Evolutionary conservation across 2,797 vertebrate genomes (phyloP), one percentile per base, ranked within the genome.

Genomic region (Florisuga fusca): DNA sequence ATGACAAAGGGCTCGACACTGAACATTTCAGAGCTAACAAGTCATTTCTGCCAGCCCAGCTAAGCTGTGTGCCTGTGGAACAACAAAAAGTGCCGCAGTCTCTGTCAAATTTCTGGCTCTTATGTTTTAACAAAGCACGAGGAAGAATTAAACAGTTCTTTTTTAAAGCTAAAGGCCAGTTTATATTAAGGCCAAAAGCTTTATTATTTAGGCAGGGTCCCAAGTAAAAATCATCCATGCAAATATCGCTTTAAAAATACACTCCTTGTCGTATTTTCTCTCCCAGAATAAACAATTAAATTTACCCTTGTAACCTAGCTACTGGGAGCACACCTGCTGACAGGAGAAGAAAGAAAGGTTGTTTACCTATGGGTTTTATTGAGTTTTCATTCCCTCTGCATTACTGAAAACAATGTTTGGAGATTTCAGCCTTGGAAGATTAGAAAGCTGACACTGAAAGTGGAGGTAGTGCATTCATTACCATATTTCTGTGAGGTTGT

Each of bases 71-170:
- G 54, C 19, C 18, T 46, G 19, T 85, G 16, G 36, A 95, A 72
- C 84, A 92, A 55, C 57, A 83, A 77, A 77, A 87, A 62, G 29
- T 41, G 14, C 12, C 84, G 36, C n/a, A 36, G 29, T 55, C 94
- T 89, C 59, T 84, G 13, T 78, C 12, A 21, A 43, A n/a, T 55
- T 94, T 68, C 66, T 91, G 10, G 8, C 5, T 93, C 41, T 67
- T 87, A 22, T 75, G 71, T 78, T 61, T 84, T 83, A 66, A 83
- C 61, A 85, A 89, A 90, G 90, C 7, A 74, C 45, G 72, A 94
- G 62, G 66, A 87, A 79, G 33, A 83, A 87, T 85, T 58, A 75
- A 95, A 91, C 23, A 90, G 57, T 34, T 48, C 13, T 14, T 80
- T 67, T 53, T 12, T 13, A 46, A 84, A 9, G 26, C 2, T 74